Evolutionary conservation across 2,888 invertebrate genomes (phyloP), one percentile per base, ranked within the genome.

Genomic region (Euplexia lucipara): DNA sequence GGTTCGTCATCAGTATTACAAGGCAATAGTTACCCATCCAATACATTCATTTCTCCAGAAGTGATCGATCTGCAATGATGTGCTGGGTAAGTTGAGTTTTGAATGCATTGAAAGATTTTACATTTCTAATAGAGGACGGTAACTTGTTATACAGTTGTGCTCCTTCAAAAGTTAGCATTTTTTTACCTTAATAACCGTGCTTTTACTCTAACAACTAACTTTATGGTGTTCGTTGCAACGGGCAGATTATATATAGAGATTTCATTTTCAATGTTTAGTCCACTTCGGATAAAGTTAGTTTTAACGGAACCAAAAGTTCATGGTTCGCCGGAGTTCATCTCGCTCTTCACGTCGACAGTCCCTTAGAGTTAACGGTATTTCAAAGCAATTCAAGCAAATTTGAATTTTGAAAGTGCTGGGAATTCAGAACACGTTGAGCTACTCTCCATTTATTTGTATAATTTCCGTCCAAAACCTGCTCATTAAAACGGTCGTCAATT

Each of bases 381-480:
- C 5, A 8, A 9, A 14, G 12, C 18, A 51, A 12, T 37, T 26
- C 5, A 8, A n/a, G 8, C 6, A 0, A 14, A 18, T 12, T 14
- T 10, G 22, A 26, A 35, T 12, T 45, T 45, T 3, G 6, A 22
- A 41, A 41, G 9, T 14, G 14, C n/a, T 39, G 18, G 7, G 12
- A 26, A 44, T 3, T 7, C 9, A 20, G 16, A 18, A 37, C 7
- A 10, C 14, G 5, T 35, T 3, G 10, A 37, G 26, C 42, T 20
- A 72, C 42, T 64, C 64, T 69, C 48, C 14, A 37, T 42, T 63
- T 61, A 37, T 42, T 63, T 61, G 10, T 22, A 14, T n/a, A 22
- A 32, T 37, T 34, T 3, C 39, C 7, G 18, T 18, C 3, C 5
- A 54, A 41, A 53, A n/a, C 16, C 18, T 12, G 9, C 12, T 44